Evolutionary conservation across 2,888 invertebrate species (phyloP).

Genomic region (Clistopyga incitator): DNA sequence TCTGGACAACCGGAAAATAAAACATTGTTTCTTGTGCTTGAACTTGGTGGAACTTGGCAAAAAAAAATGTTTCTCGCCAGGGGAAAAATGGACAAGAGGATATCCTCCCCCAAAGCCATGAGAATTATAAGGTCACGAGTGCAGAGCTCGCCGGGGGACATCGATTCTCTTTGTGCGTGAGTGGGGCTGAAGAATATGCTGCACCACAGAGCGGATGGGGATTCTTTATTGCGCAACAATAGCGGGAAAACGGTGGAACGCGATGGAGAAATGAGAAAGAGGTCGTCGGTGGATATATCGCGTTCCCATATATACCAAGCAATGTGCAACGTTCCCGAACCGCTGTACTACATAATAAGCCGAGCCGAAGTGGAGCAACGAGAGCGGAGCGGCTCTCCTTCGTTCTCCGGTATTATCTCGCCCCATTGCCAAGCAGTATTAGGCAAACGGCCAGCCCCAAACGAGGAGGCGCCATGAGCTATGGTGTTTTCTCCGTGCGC

Average conservation of each 20-base stretch:
- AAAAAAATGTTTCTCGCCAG: background rate
- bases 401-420: conserved; percentile 28
- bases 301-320: conserved; percentile 80
- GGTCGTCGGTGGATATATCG: conserved; percentile 73
- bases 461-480: conserved; percentile 74
- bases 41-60: background rate
- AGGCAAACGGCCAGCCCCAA: conserved; percentile 36
- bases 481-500: conserved; percentile 29
- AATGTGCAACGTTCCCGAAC: conserved; percentile 69
- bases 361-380: conserved; percentile 60
- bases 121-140: conserved; percentile 37
- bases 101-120: conserved; percentile 13
- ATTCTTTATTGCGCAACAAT: conserved; percentile 76
- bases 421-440: conserved; percentile 20
- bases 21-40: background rate
- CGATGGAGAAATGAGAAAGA: conserved; percentile 55
- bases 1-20: background rate
- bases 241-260: conserved; percentile 73
- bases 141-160: conserved; percentile 13
- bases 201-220: conserved; percentile 68
- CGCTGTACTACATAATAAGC: conserved; percentile 58
- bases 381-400: conserved; percentile 15
- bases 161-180: conserved; percentile 48
- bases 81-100: background rate
- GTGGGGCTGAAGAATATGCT: conserved; percentile 40